These are phyloP conservation scores for Dicrurus megarhynchus DNA, from an alignment of 2,113 vertebrate species.

Conservation along the genomic window DNA sequence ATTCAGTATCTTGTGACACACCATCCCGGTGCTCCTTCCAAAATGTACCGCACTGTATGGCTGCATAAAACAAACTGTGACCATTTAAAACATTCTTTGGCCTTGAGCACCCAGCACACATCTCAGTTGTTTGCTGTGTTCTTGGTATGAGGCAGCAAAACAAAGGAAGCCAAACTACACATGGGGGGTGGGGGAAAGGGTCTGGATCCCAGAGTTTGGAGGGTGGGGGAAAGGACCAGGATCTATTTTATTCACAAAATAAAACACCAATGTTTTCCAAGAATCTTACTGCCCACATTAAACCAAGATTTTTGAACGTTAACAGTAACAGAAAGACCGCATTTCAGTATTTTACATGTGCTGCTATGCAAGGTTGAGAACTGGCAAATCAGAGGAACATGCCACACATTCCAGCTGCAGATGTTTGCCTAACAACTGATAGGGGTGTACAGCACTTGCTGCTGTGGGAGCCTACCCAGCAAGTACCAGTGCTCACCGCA, in stretches of 20 bases:
- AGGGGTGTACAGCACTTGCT: neutral
- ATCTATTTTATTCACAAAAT: neutral
- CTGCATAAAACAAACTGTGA: neutral
- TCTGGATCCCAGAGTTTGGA: neutral
- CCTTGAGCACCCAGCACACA: neutral
- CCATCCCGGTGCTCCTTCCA: neutral
- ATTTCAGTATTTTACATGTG: neutral
- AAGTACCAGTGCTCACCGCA: neutral
- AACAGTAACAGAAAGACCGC: neutral
- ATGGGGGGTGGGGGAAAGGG: fast-evolving
- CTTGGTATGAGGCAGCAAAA: neutral
- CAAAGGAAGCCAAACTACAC: neutral
- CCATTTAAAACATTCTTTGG: neutral
- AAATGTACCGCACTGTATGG: neutral
- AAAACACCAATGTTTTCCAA: neutral
- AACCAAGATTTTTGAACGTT: neutral
- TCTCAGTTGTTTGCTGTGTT: neutral
- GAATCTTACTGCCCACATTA: neutral
- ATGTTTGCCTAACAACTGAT: neutral
- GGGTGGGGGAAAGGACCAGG: neutral
- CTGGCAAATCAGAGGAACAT: neutral
- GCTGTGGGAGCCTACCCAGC: neutral
- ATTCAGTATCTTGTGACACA: neutral
- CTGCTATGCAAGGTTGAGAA: neutral
- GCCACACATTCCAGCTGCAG: conserved; percentile 11